Evolutionary conservation across 64 coral and sea anemone species (phyloP), one percentile per base, ranked within the genome.

Genomic region (Pocillopora verrucosa): DNA sequence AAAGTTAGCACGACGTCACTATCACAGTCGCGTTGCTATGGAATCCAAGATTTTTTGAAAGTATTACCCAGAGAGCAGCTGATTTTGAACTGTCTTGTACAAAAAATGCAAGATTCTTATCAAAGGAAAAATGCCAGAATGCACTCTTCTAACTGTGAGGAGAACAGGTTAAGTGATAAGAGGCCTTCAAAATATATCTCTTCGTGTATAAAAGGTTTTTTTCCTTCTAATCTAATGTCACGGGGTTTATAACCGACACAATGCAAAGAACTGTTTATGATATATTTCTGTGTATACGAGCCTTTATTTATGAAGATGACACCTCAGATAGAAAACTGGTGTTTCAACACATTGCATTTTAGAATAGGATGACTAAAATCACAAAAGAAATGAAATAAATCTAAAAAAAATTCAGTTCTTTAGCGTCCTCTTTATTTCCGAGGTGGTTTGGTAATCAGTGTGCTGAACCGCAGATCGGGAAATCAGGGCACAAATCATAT

Each of bases 261-360:
- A 82, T 64, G 79, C 79, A 36, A 64, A 82, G 62, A 65, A 25
- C 15, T 82, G 22, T 38, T 65, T 51, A 84, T 84, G 68, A 82
- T 82, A 65, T 82, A 82, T 84, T 84, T 84, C 37, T 84, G 22
- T 69, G 61, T 45, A 68, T 65, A 84, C 79, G 67, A 64, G 68
- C 36, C 19, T 35, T 84, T 84, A 84, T 84, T 84, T 84, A 84
- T 67, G 41, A 69, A 84, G 67, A 45, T 84, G 80, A 69, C 61
- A 84, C 80, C 61, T 13, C 67, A 84, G 80, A n/a, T 70, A 84
- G 62, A 84, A 35, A 57, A 13, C 36, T 26, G 63, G 34, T 61
- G 59, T 82, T 84, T 84, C 61, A 84, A 84, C 80, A 70, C 35
- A 68, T 84, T 65, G 36, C 45, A 69, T 51, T 65, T 34, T 84